Conservation (phyloP, 2,113 vertebrate species). For the Pycnonotus jocosus region DNA sequence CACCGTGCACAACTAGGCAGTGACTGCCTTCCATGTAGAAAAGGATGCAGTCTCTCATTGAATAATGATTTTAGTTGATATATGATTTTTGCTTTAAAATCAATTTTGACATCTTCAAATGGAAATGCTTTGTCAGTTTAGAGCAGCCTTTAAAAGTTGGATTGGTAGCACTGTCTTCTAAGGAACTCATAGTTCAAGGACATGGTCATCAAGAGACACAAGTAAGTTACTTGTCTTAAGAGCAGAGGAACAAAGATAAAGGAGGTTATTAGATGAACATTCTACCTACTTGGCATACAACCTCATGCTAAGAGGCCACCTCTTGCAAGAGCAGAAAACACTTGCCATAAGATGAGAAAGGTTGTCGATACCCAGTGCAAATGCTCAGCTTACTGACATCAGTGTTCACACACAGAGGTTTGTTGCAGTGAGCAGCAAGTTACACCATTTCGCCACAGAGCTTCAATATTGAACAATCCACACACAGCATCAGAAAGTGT, state of each 20-base stretch:
- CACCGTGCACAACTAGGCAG: not conserved
- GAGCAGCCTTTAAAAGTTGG: not conserved
- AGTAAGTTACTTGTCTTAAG: not conserved
- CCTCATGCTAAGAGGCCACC: not conserved
- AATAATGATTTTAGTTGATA: not conserved
- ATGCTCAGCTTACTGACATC: not conserved
- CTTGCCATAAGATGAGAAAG: not conserved
- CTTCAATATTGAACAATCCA: constrained; percentile 32
- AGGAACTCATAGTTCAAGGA: not conserved
- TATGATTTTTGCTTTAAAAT: not conserved
- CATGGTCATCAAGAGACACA: not conserved
- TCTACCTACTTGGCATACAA: not conserved
- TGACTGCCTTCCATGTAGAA: not conserved
- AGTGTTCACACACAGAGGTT: not conserved
- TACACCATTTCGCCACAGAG: not conserved
- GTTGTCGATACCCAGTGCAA: not conserved
- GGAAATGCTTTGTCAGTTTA: not conserved
- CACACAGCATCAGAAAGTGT: not conserved
- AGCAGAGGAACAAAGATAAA: not conserved
- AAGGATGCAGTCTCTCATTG: not conserved
- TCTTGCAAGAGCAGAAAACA: not conserved
- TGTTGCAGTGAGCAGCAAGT: not conserved
- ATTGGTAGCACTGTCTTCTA: not conserved
- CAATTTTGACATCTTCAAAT: not conserved
- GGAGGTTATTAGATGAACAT: not conserved